Evolutionary conservation across 2,797 vertebrate species (phyloP), one percentile per base, ranked within the genome.

Genomic region (Adelosebastes latens): DNA sequence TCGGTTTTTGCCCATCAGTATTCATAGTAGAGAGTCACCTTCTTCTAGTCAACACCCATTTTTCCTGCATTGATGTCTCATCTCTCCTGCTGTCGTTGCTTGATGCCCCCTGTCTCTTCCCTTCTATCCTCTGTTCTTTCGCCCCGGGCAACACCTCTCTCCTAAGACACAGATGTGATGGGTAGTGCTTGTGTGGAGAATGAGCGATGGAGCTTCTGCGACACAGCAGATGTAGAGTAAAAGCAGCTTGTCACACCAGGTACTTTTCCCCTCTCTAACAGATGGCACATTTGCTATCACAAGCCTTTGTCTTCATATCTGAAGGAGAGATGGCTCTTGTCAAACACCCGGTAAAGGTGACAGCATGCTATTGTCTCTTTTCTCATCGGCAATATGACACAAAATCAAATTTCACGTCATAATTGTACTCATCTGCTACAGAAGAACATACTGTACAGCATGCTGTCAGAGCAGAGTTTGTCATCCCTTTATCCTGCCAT

Each of bases 221-320:
- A 76, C 74, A 53, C 68, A 78, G 81, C 85, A 87, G 83, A 92
- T 88, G 81, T 73, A 83, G 82, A 91, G 88, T 84, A 85, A 93
- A 92, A 87, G 86, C 85, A 87, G 81, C 84, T 87, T 86, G 89
- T 90, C 89, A 89, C 65, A 83, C 69, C 58, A 65, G 88, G 77
- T 82, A 68, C 64, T 75, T 76, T 77, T 11, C 70, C 39, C 46
- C n/a, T 77, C 70, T 75, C 67, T 85, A 88, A 85, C 88, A 90
- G 90, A 92, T 85, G 83, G 80, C 56, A 88, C 82, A 90, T 93
- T 87, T 91, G 72, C 83, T 90, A 87, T 91, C 88, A 76, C 77
- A 86, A 70, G 83, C 59, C 68, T 90, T 88, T 86, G 85, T 89
- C 87, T 90, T 88, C 52, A 77, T 80, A 88, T 88, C 88, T 84